Evolutionary conservation across 2,113 vertebrate species (phyloP).

Genomic region (Etheostoma cragini): DNA sequence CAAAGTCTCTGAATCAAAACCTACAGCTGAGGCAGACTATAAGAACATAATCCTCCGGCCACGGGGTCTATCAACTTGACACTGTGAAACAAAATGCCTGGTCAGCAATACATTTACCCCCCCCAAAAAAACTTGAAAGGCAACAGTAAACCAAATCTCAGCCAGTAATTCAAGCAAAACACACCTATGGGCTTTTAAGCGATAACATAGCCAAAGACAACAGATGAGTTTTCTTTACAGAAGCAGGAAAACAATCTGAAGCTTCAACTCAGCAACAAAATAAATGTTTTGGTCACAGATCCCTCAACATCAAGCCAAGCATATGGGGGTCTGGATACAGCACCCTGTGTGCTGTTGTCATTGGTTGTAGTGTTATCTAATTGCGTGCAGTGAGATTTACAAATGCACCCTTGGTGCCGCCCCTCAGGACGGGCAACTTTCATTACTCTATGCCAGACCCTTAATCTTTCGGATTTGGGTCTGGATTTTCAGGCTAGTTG

Average conservation of each 20-base stretch:
- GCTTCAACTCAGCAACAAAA: background rate
- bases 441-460: too few relatives aligned
- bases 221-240: background rate
- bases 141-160: background rate
- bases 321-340: too few relatives aligned
- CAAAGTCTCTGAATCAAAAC: slow-evolving; percentile 28
- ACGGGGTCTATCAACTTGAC: background rate
- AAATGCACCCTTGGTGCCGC: too few relatives aligned
- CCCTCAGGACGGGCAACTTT: too few relatives aligned
- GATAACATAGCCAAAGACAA: background rate
- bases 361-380: too few relatives aligned
- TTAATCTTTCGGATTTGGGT: too few relatives aligned
- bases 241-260: background rate
- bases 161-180: background rate
- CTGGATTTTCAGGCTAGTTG: too few relatives aligned
- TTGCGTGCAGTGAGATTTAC: too few relatives aligned
- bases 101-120: background rate
- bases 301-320: background rate
- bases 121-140: background rate
- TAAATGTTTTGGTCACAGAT: background rate
- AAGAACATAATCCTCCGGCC: slow-evolving; percentile 22
- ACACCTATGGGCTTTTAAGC: background rate
- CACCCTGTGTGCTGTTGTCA: too few relatives aligned
- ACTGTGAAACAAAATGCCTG: background rate
- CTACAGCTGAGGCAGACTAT: slow-evolving; percentile 16